These are phyloP conservation scores for Tangara arthus DNA, from an alignment of 2,797 vertebrate genomes.

Conservation along the genomic window DNA sequence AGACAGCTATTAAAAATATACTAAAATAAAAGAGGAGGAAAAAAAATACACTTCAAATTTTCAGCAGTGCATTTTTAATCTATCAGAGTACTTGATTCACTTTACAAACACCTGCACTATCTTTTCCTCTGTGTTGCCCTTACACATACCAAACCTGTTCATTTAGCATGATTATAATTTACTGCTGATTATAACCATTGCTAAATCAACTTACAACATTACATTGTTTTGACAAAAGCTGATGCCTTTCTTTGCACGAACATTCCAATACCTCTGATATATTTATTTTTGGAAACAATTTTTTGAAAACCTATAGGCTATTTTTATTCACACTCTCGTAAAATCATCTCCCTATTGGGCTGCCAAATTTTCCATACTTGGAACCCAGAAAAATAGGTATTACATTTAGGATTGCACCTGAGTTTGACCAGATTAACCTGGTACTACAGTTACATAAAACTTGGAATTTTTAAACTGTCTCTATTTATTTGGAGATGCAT, in stretches of 20 bases:
- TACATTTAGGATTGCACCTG: background rate
- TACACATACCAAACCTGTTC: background rate
- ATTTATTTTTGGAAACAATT: background rate
- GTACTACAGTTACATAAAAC: background rate
- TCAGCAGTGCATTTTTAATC: background rate
- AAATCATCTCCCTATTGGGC: background rate
- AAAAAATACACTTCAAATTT: background rate
- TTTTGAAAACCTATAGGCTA: background rate
- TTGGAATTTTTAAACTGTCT: background rate
- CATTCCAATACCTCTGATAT: background rate
- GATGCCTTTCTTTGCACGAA: background rate
- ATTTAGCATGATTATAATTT: conserved; percentile 1
- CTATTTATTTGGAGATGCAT: background rate
- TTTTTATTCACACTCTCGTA: background rate
- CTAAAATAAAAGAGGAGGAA: background rate
- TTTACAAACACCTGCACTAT: background rate
- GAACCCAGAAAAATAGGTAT: background rate
- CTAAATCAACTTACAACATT: background rate
- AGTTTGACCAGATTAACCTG: background rate
- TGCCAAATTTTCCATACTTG: background rate
- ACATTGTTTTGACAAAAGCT: background rate
- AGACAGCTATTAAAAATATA: background rate
- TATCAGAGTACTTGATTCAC: background rate
- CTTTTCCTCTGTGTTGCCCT: background rate
- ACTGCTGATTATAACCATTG: background rate